Conservation (phyloP, 2,888 invertebrate genomes). For the Drosophila barbarae region DNA sequence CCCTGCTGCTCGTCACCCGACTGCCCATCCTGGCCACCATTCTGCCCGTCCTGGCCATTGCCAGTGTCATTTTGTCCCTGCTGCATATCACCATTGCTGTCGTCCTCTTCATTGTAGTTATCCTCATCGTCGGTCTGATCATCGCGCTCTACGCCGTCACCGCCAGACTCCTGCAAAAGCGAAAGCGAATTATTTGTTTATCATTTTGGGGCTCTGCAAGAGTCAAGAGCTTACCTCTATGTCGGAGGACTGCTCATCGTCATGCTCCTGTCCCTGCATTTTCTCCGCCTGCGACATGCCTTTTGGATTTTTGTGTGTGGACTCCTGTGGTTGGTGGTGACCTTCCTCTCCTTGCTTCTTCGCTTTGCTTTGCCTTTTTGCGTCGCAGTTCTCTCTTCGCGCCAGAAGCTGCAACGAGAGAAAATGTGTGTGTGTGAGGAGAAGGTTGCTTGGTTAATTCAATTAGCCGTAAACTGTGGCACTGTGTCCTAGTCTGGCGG, state of each 20-base stretch:
- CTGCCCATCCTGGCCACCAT: slow-evolving; percentile 24
- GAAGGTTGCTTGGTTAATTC: slow-evolving; percentile 1
- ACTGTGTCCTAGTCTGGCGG: slow-evolving; percentile 3
- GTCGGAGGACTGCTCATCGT: slow-evolving; percentile 26
- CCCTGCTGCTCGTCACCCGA: slow-evolving; percentile 40
- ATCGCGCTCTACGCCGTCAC: slow-evolving; percentile 30
- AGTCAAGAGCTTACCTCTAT: slow-evolving; percentile 11
- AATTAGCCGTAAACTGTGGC: slow-evolving; percentile 10
- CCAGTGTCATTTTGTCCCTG: slow-evolving; percentile 19
- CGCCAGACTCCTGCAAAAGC: slow-evolving; percentile 13
- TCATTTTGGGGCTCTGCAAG: too few relatives aligned
- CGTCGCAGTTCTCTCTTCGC: slow-evolving; percentile 33
- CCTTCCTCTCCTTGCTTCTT: slow-evolving; percentile 3
- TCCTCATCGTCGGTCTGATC: slow-evolving; percentile 30
- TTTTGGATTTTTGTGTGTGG: not conserved
- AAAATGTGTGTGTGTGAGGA: not conserved
- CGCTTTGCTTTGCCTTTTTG: slow-evolving; percentile 13
- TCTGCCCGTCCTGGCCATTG: not conserved
- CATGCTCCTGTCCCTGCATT: slow-evolving; percentile 28
- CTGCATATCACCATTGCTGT: slow-evolving; percentile 17
- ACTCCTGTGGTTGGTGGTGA: not conserved
- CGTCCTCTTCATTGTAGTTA: slow-evolving; percentile 26
- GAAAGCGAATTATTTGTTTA: not conserved
- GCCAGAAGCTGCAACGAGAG: slow-evolving; percentile 35
- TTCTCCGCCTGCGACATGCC: slow-evolving; percentile 24